These are phyloP conservation scores for Crotalus viridis DNA, from an alignment of 2,113 vertebrate species.

Conservation along the genomic window DNA sequence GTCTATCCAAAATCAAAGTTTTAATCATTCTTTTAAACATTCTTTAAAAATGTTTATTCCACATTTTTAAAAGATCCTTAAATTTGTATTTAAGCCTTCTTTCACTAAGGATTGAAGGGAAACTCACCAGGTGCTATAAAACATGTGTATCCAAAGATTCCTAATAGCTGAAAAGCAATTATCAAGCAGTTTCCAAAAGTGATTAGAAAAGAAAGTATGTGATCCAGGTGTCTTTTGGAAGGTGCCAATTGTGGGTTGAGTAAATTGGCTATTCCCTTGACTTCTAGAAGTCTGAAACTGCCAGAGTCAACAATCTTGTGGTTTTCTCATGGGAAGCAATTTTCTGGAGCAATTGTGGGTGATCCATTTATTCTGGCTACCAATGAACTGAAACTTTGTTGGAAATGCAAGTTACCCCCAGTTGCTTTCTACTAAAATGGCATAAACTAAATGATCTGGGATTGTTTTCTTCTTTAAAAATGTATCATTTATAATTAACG, in stretches of 20 bases:
- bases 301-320: neutral
- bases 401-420: neutral
- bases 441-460: neutral
- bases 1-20: neutral
- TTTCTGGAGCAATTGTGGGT: neutral
- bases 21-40: neutral
- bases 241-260: neutral
- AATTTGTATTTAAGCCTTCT: neutral
- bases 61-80: neutral
- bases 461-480: neutral
- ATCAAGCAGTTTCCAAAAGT: neutral
- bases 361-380: neutral
- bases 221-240: neutral
- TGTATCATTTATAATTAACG: neutral
- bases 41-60: neutral
- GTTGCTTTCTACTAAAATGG: neutral
- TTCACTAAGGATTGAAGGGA: neutral
- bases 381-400: neutral
- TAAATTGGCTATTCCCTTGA: neutral
- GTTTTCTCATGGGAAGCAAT: neutral
- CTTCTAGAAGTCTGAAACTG: neutral
- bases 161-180: neutral
- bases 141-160: neutral
- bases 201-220: neutral
- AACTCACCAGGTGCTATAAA: neutral